Evolutionary conservation across 2,888 invertebrate genomes (phyloP), one percentile per base, ranked within the genome.

Genomic region (Psococerastis gibbosa): DNA sequence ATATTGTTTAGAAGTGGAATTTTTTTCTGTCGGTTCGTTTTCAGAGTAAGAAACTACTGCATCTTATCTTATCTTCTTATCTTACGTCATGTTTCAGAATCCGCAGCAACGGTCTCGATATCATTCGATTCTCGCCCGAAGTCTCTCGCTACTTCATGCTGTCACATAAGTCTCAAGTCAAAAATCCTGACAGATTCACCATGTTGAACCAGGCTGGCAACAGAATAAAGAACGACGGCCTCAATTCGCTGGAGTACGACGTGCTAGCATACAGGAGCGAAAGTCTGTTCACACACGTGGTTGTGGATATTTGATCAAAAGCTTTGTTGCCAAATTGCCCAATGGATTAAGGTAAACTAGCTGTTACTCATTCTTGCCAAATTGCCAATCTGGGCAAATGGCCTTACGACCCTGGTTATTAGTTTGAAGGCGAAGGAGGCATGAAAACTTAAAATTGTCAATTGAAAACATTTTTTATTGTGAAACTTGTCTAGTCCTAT

Each of bases 81-180:
- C 11, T 27, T 11, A 17, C 11, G 17, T 38, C 20, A 18, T 20
- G 13, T 38, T 38, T 15, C 38, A 47, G 55, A 42, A 49, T 56
- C 23, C 51, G 51, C 32, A 58, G 63, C 22, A 57, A 63, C 38
- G 58, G 67, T 31, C 56, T 72, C 32, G 63, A 68, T 52, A 62
- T 79, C 6, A 73, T 71, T 43, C 67, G 81, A 45, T 81, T 81
- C 60, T 71, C 73, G 41, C 75, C 78, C 9, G 62, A 67, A 9
- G 67, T 74, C 17, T 77, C 78, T 48, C 67, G 68, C 44, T 82
- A 80, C 55, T 71, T 73, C 23, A 77, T 78, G 78, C 57, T 76
- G 42, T 63, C 60, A 17, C 75, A 79, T 54, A 66, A 65, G 43
- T 70, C 71, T 47, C 73, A 73, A 52, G 53, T 54, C 18, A 74